Conservation (phyloP, 2,888 invertebrate species). For the Philereme vetulata region DNA sequence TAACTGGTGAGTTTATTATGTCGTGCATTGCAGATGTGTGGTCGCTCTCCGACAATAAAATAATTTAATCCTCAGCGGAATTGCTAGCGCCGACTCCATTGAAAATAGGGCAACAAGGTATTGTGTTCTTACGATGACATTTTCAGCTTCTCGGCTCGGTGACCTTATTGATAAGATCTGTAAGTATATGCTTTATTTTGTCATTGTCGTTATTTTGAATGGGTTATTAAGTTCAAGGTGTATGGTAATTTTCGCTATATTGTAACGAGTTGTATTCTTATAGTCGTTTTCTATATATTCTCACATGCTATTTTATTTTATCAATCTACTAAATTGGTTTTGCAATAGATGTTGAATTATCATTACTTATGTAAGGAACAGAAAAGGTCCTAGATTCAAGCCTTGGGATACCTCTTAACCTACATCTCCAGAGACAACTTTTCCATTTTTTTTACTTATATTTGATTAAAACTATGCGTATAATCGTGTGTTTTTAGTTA, state of each 20-base stretch:
- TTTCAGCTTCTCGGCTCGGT: constrained; percentile 17
- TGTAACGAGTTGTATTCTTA: constrained; percentile 8
- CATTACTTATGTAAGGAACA: constrained; percentile 1
- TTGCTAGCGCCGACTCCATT: constrained; percentile 45
- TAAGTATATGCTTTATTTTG: constrained; percentile 27
- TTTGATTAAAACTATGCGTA: background rate
- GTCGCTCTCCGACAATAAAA: constrained; percentile 39
- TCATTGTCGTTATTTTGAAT: constrained; percentile 27
- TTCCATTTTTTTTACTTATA: background rate
- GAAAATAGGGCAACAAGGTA: constrained; percentile 38
- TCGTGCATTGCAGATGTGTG: constrained; percentile 29
- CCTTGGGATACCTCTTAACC: background rate
- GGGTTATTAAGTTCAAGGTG: constrained; percentile 29
- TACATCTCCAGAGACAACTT: background rate
- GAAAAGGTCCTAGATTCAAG: constrained; percentile 1
- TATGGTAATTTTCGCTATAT: constrained; percentile 19
- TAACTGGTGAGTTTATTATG: constrained; percentile 25
- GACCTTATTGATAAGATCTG: constrained; percentile 36
- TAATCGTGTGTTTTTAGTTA: constrained; percentile 22
- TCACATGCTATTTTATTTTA: too few relatives aligned
- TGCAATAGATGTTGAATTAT: background rate
- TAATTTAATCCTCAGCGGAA: constrained; percentile 40
- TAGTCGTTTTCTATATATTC: background rate
- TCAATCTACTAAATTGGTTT: constrained; percentile 1
- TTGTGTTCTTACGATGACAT: constrained; percentile 23